Evolutionary conservation across 2,113 vertebrate species (phyloP), one percentile per base, ranked within the genome.

Genomic region (Sylvia atricapilla): DNA sequence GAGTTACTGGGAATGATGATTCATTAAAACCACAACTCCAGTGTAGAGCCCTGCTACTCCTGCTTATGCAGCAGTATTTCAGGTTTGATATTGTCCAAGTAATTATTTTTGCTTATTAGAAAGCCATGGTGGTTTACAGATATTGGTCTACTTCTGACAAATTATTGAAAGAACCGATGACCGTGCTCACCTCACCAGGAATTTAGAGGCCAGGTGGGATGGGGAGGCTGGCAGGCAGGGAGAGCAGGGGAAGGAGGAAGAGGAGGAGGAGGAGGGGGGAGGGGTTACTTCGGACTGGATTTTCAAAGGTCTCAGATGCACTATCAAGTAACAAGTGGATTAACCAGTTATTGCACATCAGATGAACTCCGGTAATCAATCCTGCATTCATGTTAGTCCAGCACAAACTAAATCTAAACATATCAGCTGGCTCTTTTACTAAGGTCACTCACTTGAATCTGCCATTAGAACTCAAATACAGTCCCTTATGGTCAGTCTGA

Each of bases 31-130:
- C 11, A 21, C 25, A 27, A 24, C 21, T 55, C 52, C 53, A 50
- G 8, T 0, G 0, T 11, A 69, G 31, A 33, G 2, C 7, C 19
- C 6, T 0, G 0, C 13, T 41, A 19, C 17, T 64, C 13, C 23
- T 80, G 11, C 60, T 73, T 62, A 8, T 30, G 25, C 18, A 66
- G 27, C 13, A 9, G 20, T 66, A 7, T 18, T 60, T 87, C 25
- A 35, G 25, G 43, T 87, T 76, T 74, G 17, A 50, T 55, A 80
- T 11, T 37, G 17, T 35, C 21, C 7, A 39, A 30, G 33, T 44
- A 0, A 9, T 30, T 76, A 44, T 13, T 69, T 74, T 78, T 52
- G 3, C 7, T 58, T 30, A 4, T 58, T 85, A 64, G 59, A 53
- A 87, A 59, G 19, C 17, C 23, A 15, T 5, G 2, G 19, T 15